These are phyloP conservation scores for Amphipoea oculea DNA, from an alignment of 2,888 invertebrate genomes.

Conservation along the genomic window DNA sequence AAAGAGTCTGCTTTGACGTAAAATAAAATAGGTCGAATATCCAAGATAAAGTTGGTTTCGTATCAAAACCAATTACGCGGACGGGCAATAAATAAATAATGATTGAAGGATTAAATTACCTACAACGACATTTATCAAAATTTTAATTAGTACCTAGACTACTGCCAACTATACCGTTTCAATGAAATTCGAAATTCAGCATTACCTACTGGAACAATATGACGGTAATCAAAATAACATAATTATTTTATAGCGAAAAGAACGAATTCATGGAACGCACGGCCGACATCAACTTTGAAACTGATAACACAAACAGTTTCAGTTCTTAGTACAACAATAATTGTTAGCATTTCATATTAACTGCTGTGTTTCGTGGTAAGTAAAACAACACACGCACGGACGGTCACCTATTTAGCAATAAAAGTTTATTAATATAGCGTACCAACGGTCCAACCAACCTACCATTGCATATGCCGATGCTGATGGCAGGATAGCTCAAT, in stretches of 20 bases:
- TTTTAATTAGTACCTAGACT: background rate
- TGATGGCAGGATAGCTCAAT: background rate
- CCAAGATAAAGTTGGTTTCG: background rate
- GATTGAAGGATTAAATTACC: background rate
- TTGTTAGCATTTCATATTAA: constrained; percentile 63
- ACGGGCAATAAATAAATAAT: background rate
- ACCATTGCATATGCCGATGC: background rate
- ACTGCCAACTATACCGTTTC: background rate
- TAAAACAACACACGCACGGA: constrained; percentile 40
- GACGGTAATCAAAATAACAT: constrained; percentile 18
- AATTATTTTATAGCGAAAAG: constrained; percentile 42
- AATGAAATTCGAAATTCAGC: background rate
- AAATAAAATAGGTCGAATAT: constrained; percentile 25
- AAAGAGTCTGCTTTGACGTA: constrained; percentile 1
- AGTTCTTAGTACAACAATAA: constrained; percentile 66
- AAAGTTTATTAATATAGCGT: constrained; percentile 42
- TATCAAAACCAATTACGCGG: background rate
- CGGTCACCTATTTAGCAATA: constrained; percentile 41
- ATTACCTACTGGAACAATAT: constrained; percentile 14
- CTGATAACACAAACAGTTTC: constrained; percentile 67
- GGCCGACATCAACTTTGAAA: constrained; percentile 60
- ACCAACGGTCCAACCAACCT: background rate
- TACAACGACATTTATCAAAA: background rate
- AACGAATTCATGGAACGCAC: constrained; percentile 66
- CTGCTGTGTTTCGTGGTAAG: constrained; percentile 63